Evolutionary conservation across 2,113 vertebrate species (phyloP), one percentile per base, ranked within the genome.

Genomic region (Tupaia chinensis): DNA sequence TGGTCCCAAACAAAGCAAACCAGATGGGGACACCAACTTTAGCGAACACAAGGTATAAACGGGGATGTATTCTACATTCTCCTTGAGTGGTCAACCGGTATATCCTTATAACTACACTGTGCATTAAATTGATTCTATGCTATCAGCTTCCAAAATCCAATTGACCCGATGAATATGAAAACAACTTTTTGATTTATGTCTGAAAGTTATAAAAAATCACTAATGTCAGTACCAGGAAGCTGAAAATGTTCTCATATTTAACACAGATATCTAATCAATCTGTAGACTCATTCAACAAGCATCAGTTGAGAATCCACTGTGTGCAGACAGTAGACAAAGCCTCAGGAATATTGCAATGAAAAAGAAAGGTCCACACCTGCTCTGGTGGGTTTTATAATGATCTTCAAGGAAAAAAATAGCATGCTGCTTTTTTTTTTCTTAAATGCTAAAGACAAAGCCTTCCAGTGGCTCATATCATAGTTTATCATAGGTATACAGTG

Each of bases 61-160:
- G 20, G 14, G 23, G 23, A 15, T 29, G 27, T 16, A 5, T 44
- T 77, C 82, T 54, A 60, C 16, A 29, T 56, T 29, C 9, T 76
- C 15, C 44, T 17, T 83, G 15, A 72, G 61, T 65, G 27, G 29
- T 8, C 56, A 56, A 29, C 17, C 25, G 74, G 69, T 11, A 63
- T 53, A 34, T 69, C 70, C 61, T 87, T 19, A 8, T 76, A 29
- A 76, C 4, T 29, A 54, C 76, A 22, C 65, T 15, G 23, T 23
- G 56, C 32, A 10, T 92, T 76, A 66, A 86, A 74, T 22, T 70
- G 54, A 87, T 84, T n/a, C 69, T 93, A 63, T 80, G 53, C 68
- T 85, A 23, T 72, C 11, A 5, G 44, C 73, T 92, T 89, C 85
- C 60, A 84, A 91, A 81, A 72, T 90, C 58, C 63, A 63, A 85